These are phyloP conservation scores for Caracal caracal DNA, from an alignment of 2,113 vertebrate species.

Conservation along the genomic window DNA sequence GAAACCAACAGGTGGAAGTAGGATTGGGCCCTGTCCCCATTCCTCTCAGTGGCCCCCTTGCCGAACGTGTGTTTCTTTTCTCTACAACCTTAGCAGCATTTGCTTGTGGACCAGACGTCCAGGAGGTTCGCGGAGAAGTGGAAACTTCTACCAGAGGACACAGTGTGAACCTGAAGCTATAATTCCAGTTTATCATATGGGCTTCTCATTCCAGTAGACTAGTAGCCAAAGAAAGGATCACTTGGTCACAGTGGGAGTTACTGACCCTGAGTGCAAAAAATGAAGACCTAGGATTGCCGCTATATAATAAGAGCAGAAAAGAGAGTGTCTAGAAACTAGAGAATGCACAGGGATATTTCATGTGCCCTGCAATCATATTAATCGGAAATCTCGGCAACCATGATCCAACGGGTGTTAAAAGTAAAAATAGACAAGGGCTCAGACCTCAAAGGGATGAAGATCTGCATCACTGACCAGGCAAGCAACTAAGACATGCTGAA, in stretches of 20 bases:
- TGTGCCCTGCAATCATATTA: neutral
- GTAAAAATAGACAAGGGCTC: neutral
- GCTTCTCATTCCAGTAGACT: neutral
- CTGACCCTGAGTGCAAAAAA: neutral
- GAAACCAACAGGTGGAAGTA: neutral
- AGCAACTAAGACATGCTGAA: conserved; percentile 12
- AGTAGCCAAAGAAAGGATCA: neutral
- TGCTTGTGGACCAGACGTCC: neutral
- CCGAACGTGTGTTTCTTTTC: neutral
- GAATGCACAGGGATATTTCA: neutral
- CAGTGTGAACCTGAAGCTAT: neutral
- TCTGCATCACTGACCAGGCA: conserved; percentile 17
- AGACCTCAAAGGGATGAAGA: neutral
- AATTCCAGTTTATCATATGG: neutral
- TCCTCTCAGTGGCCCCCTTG: neutral
- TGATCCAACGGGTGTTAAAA: conserved; percentile 8
- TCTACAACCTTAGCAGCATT: neutral
- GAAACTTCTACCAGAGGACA: neutral
- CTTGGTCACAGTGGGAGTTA: neutral
- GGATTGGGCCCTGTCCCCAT: neutral
- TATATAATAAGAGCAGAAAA: neutral
- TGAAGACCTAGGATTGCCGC: neutral
- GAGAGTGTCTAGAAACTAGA: neutral
- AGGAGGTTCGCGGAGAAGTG: neutral
- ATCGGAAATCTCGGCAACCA: conserved; percentile 4